Evolutionary conservation across 2,113 vertebrate genomes (phyloP).

Genomic region (Athene noctua): DNA sequence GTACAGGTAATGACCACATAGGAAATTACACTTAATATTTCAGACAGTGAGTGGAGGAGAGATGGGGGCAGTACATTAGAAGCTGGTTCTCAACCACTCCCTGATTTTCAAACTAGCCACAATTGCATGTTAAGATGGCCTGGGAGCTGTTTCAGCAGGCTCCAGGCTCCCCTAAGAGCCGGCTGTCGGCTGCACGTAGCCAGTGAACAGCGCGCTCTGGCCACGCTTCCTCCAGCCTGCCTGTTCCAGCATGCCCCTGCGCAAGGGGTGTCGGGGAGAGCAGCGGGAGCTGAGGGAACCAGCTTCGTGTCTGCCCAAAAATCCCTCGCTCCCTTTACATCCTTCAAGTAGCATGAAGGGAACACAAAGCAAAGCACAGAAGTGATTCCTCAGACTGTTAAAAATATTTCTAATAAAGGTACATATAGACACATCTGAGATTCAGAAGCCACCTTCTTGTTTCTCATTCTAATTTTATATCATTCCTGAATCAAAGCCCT

Average conservation of each 20-base stretch:
- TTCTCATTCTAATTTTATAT: background rate
- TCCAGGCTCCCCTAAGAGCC: background rate
- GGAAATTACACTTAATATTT: background rate
- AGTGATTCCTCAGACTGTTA: background rate
- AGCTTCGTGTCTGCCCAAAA: background rate
- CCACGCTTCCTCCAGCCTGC: background rate
- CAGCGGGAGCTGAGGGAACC: background rate
- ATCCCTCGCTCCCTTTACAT: background rate
- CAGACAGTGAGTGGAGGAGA: background rate
- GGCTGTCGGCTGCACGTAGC: background rate
- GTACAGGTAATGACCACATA: background rate
- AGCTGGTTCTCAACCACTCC: constrained; percentile 19
- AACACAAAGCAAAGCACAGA: background rate
- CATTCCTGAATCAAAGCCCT: background rate
- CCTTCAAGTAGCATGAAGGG: no score
- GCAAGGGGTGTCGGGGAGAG: background rate
- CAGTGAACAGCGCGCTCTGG: background rate
- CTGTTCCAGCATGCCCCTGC: background rate
- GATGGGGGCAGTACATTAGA: background rate
- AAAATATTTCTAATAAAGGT: background rate
- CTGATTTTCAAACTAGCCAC: background rate
- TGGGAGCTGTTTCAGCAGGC: constrained; percentile 44
- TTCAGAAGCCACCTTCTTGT: background rate
- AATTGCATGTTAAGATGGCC: background rate
- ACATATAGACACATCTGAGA: fast-evolving